Percentiles rank a stretch among this genome's conserved stretches.
Evolutionary conservation across 2,113 vertebrate genomes (phyloP).

Genomic region (Phainopepla nitens): DNA sequence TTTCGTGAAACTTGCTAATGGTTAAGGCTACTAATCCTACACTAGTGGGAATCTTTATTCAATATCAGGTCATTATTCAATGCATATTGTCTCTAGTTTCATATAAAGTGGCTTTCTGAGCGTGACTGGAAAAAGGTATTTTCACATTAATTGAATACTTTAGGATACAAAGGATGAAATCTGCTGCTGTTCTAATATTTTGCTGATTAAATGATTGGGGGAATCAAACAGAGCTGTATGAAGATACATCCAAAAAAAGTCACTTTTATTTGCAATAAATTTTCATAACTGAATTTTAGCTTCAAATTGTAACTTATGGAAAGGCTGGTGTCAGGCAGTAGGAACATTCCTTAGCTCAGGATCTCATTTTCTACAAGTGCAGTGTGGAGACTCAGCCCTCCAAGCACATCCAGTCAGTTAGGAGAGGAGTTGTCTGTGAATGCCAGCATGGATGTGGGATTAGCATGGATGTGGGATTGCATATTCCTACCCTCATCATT

Average conservation of each 20-base stretch:
- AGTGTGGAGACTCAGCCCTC: background rate
- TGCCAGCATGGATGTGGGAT: background rate
- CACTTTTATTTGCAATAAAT: background rate
- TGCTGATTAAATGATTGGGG: background rate
- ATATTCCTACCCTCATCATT: background rate
- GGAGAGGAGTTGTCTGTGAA: background rate
- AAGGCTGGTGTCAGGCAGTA: background rate
- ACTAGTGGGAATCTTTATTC: conserved; percentile 17
- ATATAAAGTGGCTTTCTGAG: background rate
- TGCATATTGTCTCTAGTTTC: background rate
- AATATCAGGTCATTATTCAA: background rate
- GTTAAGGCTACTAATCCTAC: conserved; percentile 59
- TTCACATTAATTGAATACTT: background rate
- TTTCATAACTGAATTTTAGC: background rate
- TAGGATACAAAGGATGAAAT: background rate
- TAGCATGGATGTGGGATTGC: background rate
- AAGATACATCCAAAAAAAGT: background rate
- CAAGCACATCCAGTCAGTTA: background rate
- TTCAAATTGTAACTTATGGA: background rate
- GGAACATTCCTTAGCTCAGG: background rate
- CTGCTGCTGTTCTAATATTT: background rate
- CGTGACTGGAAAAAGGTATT: background rate
- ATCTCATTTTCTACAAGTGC: background rate
- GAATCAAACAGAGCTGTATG: background rate
- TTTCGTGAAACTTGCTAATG: conserved; percentile 84